Base-by-base conservation (phyloP, 2,797 vertebrate species). In the Gallirallus australis region DNA sequence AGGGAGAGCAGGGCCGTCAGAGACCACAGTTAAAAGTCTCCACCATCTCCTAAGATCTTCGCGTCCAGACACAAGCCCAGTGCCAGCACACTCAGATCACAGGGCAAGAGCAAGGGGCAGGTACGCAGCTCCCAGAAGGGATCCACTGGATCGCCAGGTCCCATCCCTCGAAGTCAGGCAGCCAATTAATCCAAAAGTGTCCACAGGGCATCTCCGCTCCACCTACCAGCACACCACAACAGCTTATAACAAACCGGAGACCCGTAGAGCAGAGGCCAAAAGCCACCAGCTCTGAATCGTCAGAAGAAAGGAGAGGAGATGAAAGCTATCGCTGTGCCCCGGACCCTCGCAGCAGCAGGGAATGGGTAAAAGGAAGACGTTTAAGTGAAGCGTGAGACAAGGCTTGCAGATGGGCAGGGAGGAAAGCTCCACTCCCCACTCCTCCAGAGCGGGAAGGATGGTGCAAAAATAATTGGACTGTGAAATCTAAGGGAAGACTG, bases 271-370 rank as follows among this genome's bases (percentile, higher is more conserved):
- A 81, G 65, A 90, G 94, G 91, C 45, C 95, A 96, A 90, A 91
- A 94, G 90, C 85, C 93, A 91, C 90, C 79, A 78, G 89, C 69
- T 88, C 91, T 75, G 69, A 95, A 75, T 60, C 69, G 45, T 75
- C 82, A 88, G 48, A 94, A 84, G 82, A 17, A 94, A 82, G 82
- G 84, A 86, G 78, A 65, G 64, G 37, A 90, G 85, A 88, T 94
- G 85, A 95, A 97, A 97, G 95, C 14, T 8, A 27, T 6, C 14
- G 2, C 5, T 0, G 0, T 80, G 93, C 16, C 86, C 93, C 15
- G 11, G 90, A 68, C 61, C 71, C 69, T 64, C 0, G 0, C 33
- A 60, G 72, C 71, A 93, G 82, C 82, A 40, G 82, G 82, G 60
- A 80, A 64, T 0, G 1, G 69, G 87, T 3, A 82, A 68, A 93